Conservation (phyloP, 2,888 invertebrate species). For the Chalcis sispes region DNA sequence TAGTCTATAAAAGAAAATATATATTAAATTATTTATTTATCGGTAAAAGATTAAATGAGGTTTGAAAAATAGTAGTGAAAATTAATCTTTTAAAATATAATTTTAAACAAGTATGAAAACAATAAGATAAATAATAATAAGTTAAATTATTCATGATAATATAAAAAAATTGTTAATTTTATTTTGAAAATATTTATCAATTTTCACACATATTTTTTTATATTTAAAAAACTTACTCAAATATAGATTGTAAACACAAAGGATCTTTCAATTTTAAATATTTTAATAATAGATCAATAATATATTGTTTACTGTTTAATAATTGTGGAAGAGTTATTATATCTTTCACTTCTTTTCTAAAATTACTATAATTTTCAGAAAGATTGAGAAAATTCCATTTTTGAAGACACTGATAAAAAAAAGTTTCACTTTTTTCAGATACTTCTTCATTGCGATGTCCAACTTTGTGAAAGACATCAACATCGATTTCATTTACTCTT, state of each 20-base stretch:
- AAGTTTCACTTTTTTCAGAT: slow-evolving; percentile 85
- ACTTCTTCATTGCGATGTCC: slow-evolving; percentile 85
- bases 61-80: neutral
- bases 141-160: slow-evolving; percentile 10
- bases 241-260: slow-evolving; percentile 86
- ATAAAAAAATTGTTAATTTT: neutral
- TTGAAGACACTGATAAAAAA: slow-evolving; percentile 87
- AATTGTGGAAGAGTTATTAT: slow-evolving; percentile 91
- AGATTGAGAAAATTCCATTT: slow-evolving; percentile 95
- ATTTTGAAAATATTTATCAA: too few relatives aligned
- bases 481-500: slow-evolving; percentile 89
- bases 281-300: slow-evolving; percentile 84
- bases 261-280: slow-evolving; percentile 85
- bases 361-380: slow-evolving; percentile 87
- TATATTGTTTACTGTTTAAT: slow-evolving; percentile 86
- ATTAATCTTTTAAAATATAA: slow-evolving; percentile 19
- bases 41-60: neutral
- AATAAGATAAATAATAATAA: slow-evolving; percentile 10
- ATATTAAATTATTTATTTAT: slow-evolving; percentile 9
- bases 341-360: slow-evolving; percentile 85
- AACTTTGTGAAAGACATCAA: slow-evolving; percentile 91
- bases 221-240: slow-evolving; percentile 84
- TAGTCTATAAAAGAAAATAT: slow-evolving; percentile 79
- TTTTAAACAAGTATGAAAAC: neutral
- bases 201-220: slow-evolving; percentile 24